phyloP scores from a whole-genome alignment of 2,888 invertebrate genomes.

The Cataglyphis cursor region DNA sequence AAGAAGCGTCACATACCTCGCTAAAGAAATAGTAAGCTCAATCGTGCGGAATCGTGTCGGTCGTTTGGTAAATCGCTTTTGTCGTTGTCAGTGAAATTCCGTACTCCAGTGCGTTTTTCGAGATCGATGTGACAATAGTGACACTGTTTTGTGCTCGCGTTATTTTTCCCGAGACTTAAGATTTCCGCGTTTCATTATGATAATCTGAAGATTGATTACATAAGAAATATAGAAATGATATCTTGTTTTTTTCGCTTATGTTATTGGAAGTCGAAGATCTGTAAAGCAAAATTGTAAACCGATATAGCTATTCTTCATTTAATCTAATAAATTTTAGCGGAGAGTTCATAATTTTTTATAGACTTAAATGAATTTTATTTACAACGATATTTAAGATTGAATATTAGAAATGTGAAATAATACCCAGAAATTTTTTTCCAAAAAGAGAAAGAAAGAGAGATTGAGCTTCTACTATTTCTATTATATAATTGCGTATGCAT shows the following conservation, averaged over 20 bases:
- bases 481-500: background rate
- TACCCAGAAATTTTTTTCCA: background rate
- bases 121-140: background rate
- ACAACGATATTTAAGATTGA: background rate
- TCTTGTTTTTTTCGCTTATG: background rate
- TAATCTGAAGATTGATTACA: background rate
- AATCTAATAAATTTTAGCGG: background rate
- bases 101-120: background rate
- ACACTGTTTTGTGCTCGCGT: background rate
- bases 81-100: conserved; percentile 33
- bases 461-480: background rate
- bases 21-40: conserved; percentile 42
- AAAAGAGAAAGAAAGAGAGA: background rate
- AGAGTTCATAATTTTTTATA: background rate
- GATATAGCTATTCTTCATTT: background rate
- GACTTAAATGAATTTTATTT: background rate
- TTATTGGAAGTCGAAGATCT: background rate
- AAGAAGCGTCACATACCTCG: conserved; percentile 10
- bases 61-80: conserved; percentile 41
- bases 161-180: background rate
- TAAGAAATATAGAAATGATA: background rate
- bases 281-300: background rate
- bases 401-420: background rate
- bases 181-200: conserved; percentile 10
- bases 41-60: conserved; percentile 39